Conservation (phyloP, 2,888 invertebrate species). For the Ormyrus pomaceus region DNA sequence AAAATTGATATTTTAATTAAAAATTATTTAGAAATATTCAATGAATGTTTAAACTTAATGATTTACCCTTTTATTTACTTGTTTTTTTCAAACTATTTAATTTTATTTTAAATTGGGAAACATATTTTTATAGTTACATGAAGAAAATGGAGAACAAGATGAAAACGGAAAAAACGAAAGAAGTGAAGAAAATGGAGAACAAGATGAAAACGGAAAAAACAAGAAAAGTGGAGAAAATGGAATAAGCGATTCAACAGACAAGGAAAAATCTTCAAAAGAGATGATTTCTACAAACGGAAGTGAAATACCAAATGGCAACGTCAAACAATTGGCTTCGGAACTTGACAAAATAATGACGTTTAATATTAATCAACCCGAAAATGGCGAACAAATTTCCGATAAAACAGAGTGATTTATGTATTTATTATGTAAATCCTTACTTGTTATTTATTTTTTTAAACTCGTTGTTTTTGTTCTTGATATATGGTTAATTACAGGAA, state of each 20-base stretch:
- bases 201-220: too few species aligned
- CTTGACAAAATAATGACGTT: constrained; percentile 72
- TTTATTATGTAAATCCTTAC: background rate
- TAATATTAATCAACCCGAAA: constrained; percentile 58
- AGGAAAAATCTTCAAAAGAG: background rate
- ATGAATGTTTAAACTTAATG: too few species aligned
- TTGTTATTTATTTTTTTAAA: constrained; percentile 38
- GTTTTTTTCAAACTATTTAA: background rate
- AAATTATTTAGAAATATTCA: too few species aligned
- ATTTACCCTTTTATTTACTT: too few species aligned
- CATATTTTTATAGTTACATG: constrained; percentile 5
- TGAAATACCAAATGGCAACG: constrained; percentile 64
- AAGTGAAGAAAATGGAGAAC: constrained; percentile 7
- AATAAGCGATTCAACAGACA: background rate
- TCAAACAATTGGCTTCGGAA: constrained; percentile 70
- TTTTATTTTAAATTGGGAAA: constrained; percentile 1
- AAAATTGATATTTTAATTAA: too few species aligned
- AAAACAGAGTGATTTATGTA: background rate
- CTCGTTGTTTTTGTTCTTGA: background rate
- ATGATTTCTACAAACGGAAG: background rate
- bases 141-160: background rate
- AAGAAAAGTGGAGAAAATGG: background rate
- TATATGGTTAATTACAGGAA: too few species aligned
- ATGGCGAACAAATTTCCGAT: constrained; percentile 46
- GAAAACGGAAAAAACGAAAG: too few species aligned